Evolutionary conservation across 2,797 vertebrate species (phyloP).

Genomic region (Acestrorhynchus altus): DNA sequence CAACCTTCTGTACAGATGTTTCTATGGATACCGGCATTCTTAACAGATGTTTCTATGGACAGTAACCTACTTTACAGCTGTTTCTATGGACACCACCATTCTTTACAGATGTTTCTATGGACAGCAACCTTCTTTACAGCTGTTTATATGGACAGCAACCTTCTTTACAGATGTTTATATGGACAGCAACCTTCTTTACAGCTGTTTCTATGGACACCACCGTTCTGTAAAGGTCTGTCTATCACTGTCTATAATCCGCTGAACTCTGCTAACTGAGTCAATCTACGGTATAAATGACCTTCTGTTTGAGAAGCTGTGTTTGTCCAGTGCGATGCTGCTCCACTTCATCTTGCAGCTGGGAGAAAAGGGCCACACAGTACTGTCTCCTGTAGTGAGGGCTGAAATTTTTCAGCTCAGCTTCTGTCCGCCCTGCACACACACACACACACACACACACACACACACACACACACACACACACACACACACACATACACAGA

Average conservation of each 20-base stretch:
- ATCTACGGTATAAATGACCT: constrained; percentile 70
- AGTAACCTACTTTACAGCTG: too few species aligned
- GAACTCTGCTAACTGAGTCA: background rate
- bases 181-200: too few species aligned
- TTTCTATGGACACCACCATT: too few species aligned
- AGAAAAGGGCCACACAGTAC: constrained; percentile 81
- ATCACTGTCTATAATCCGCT: constrained; percentile 1
- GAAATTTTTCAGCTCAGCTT: constrained; percentile 85
- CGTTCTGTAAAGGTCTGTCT: background rate
- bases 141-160: too few species aligned
- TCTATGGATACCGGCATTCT: too few species aligned
- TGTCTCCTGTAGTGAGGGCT: constrained; percentile 86
- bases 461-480: background rate
- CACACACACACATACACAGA: background rate
- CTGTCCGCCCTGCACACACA: constrained; percentile 79
- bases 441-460: background rate
- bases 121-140: too few species aligned
- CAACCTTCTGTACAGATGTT: too few species aligned
- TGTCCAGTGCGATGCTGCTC: constrained; percentile 82
- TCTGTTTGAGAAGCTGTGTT: constrained; percentile 81
- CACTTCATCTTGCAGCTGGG: constrained; percentile 84
- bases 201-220: too few species aligned
- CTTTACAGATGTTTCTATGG: too few species aligned
- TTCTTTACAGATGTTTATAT: too few species aligned
- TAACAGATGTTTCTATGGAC: too few species aligned